Percentiles rank a stretch among this genome's conserved stretches.
Conservation (phyloP, 2,888 invertebrate genomes). For the Caenorhabditis auriculariae region DNA sequence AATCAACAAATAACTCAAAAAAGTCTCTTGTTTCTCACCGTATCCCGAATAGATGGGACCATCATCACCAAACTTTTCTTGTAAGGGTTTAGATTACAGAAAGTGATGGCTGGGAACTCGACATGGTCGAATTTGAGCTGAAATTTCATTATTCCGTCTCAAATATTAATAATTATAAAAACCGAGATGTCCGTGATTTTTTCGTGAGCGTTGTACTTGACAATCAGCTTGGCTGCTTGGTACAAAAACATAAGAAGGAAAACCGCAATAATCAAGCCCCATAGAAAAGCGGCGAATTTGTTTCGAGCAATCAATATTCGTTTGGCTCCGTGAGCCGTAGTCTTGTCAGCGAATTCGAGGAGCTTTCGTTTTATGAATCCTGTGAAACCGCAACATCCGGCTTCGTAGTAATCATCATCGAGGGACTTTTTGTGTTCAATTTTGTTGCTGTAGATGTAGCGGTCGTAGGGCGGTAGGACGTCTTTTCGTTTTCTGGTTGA, state of each 20-base stretch:
- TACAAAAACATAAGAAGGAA: slow-evolving; percentile 29
- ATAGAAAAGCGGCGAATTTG: slow-evolving; percentile 15
- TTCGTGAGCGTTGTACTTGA: slow-evolving; percentile 38
- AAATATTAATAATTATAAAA: not conserved
- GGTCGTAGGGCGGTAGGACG: slow-evolving; percentile 12
- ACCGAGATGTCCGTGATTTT: slow-evolving; percentile 50
- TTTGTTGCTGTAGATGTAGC: slow-evolving; percentile 33
- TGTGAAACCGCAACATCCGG: too few relatives aligned
- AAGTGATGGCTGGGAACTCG: slow-evolving; percentile 51
- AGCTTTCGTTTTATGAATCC: slow-evolving; percentile 5
- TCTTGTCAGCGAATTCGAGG: slow-evolving; percentile 41
- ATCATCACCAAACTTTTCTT: slow-evolving; percentile 45
- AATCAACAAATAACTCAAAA: not conserved
- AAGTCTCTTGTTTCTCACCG: slow-evolving; percentile 19
- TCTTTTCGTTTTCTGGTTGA: slow-evolving; percentile 15
- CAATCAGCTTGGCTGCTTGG: slow-evolving; percentile 20
- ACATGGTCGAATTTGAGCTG: slow-evolving; percentile 53
- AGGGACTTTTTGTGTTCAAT: slow-evolving; percentile 7
- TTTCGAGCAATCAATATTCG: slow-evolving; percentile 36
- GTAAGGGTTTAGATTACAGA: slow-evolving; percentile 51
- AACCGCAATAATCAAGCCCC: slow-evolving; percentile 23
- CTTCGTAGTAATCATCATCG: slow-evolving; percentile 1
- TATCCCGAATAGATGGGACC: slow-evolving; percentile 50
- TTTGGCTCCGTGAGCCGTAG: slow-evolving; percentile 51
- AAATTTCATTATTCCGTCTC: slow-evolving; percentile 10